These are phyloP conservation scores for Chinchilla lanigera DNA, from an alignment of 2,113 vertebrate genomes.

Conservation along the genomic window DNA sequence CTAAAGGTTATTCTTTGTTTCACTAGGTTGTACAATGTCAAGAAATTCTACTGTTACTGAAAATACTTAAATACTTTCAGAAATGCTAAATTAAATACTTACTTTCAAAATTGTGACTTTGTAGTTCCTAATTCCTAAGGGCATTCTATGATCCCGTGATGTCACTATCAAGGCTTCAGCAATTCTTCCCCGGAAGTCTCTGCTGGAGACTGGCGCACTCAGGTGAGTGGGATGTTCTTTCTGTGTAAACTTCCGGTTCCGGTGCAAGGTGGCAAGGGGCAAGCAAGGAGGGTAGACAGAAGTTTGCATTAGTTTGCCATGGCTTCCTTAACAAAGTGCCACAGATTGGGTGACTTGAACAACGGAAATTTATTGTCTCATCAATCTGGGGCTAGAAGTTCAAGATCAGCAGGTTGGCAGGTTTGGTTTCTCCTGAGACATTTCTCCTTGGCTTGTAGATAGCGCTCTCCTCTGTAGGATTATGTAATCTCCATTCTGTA, in stretches of 20 bases:
- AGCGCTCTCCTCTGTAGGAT: background rate
- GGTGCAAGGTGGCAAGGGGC: background rate
- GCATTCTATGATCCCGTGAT: background rate
- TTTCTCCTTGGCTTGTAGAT: background rate
- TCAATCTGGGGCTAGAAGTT: background rate
- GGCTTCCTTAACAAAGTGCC: background rate
- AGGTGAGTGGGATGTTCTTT: background rate
- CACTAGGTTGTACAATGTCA: conserved; percentile 56
- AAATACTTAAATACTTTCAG: background rate
- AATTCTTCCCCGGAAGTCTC: background rate
- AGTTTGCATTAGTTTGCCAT: background rate
- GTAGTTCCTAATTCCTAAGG: conserved; percentile 17
- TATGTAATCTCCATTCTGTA: background rate
- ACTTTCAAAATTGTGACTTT: conserved; percentile 29
- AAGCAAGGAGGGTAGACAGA: too few species aligned
- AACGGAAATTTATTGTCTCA: background rate
- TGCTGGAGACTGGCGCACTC: background rate
- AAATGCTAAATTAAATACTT: background rate
- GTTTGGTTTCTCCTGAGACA: background rate
- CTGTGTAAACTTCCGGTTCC: background rate
- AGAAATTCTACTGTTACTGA: conserved; percentile 27
- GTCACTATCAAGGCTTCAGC: background rate
- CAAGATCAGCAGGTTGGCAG: background rate
- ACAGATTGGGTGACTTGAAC: background rate
- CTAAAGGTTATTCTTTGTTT: conserved; percentile 65